A percentile compares a stretch with the other conserved stretches of the same genome.
phyloP scores from a whole-genome alignment of 2,113 vertebrate species.

The Rallus limicola region DNA sequence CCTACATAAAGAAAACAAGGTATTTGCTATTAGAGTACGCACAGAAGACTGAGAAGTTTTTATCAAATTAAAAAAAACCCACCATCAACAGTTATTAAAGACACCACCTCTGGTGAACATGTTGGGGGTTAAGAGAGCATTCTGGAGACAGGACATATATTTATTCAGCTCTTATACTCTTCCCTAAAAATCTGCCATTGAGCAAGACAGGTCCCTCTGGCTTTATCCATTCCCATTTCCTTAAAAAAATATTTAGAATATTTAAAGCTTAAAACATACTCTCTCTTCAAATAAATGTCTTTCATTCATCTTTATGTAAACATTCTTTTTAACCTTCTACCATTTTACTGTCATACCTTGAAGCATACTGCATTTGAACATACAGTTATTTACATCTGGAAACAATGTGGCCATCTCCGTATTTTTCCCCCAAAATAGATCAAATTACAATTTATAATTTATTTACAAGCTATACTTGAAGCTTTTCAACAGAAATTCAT shows the following conservation, averaged over 20 bases:
- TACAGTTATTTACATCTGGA: not conserved
- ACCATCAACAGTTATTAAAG: not conserved
- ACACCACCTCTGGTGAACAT: not conserved
- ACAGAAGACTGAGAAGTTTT: not conserved
- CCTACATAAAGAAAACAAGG: slow-evolving; percentile 64
- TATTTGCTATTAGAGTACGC: not conserved
- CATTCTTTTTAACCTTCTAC: not conserved
- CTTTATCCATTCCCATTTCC: not conserved
- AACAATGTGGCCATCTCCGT: not conserved
- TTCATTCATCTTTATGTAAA: not conserved
- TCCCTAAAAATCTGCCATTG: not conserved
- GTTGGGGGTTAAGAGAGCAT: not conserved
- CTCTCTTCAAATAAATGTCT: not conserved
- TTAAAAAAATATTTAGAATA: not conserved
- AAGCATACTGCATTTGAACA: not conserved
- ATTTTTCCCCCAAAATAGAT: not conserved
- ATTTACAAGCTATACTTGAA: not conserved
- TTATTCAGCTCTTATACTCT: not conserved
- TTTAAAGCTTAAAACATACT: not conserved
- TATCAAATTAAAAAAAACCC: not conserved
- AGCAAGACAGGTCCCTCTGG: not conserved
- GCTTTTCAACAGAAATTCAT: not conserved
- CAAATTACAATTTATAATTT: not conserved
- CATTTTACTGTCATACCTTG: not conserved
- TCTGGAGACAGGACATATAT: not conserved